phyloP scores from a whole-genome alignment of 2,888 invertebrate species.

The Sphaerophoria taeniata region DNA sequence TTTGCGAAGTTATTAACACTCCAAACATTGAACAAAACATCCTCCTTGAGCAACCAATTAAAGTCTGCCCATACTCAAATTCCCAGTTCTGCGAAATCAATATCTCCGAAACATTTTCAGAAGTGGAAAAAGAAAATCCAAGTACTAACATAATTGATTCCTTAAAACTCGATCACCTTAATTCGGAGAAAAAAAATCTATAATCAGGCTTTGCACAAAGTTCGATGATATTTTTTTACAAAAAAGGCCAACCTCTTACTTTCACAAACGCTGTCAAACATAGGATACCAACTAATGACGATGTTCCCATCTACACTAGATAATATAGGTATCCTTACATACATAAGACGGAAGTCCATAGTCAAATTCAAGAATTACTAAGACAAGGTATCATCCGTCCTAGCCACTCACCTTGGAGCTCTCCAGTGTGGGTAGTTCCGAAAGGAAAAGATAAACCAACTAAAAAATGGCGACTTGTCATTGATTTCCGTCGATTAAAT shows the following conservation, averaged over 20 bases:
- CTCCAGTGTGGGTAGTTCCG: background rate
- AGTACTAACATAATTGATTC: background rate
- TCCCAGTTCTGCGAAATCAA: background rate
- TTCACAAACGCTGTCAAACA: background rate
- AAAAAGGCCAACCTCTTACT: background rate
- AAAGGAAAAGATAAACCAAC: background rate
- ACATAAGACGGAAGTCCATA: background rate
- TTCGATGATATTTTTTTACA: conserved; percentile 12
- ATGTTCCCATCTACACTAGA: background rate
- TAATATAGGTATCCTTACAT: background rate
- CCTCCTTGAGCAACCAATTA: conserved; percentile 9
- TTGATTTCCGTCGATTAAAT: background rate
- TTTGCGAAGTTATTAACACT: conserved; percentile 19
- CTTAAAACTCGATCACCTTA: background rate
- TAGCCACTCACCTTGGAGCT: conserved; percentile 5
- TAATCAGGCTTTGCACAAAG: background rate
- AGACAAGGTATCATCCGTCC: conserved; percentile 2
- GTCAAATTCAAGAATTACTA: background rate
- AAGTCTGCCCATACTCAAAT: background rate
- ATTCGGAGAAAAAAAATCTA: background rate
- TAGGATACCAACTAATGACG: background rate
- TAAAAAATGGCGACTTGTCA: background rate
- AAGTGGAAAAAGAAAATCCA: background rate
- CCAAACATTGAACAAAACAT: background rate
- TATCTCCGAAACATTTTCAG: background rate